phyloP scores from a whole-genome alignment of 2,113 vertebrate genomes.

The Hystrix brachyura region DNA sequence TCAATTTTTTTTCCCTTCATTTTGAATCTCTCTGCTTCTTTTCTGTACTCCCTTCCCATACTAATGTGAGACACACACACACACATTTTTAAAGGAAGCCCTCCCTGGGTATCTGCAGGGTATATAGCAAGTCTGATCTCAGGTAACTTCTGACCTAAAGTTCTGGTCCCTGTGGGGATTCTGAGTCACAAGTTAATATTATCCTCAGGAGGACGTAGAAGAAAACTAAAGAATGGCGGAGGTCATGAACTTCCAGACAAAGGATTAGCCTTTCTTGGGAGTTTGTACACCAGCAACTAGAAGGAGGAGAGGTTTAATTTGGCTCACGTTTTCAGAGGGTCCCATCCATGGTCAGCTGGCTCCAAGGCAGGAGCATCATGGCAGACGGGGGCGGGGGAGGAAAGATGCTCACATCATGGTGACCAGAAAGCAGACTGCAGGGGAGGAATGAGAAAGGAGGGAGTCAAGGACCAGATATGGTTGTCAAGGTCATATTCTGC shows the following conservation, averaged over 20 bases:
- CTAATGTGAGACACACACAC: too few species aligned
- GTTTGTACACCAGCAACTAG: neutral
- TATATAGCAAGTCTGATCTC: neutral
- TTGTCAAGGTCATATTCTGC: neutral
- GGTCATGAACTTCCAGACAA: neutral
- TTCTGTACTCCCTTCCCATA: too few species aligned
- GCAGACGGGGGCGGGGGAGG: neutral
- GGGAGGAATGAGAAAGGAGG: neutral
- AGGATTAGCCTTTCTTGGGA: neutral
- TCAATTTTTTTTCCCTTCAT: neutral
- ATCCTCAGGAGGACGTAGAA: neutral
- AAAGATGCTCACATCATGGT: neutral
- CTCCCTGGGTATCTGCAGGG: rapidly evolving
- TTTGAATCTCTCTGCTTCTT: neutral
- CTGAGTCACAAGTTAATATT: neutral
- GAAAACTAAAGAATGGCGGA: neutral
- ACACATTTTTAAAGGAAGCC: neutral
- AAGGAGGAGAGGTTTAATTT: neutral
- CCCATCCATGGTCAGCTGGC: neutral
- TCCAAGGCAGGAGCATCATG: neutral
- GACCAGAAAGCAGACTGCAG: neutral
- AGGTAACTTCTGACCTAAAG: neutral
- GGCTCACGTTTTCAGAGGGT: neutral
- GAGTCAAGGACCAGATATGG: neutral
- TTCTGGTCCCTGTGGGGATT: too few species aligned